Evolutionary conservation across 2,797 vertebrate genomes (phyloP).

Genomic region (Ctenopoma multispine): DNA sequence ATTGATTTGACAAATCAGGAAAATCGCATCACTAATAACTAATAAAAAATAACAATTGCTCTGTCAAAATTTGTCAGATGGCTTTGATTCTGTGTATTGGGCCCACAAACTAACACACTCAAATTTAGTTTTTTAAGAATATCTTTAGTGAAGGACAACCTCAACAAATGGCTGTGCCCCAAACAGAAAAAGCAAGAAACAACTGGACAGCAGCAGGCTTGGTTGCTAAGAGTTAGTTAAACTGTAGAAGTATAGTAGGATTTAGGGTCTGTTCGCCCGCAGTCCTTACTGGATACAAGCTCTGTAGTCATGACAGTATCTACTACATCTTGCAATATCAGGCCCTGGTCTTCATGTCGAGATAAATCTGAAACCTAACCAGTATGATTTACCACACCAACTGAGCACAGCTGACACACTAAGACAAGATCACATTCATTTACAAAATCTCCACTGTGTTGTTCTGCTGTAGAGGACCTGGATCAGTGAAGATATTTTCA

Average conservation of each 20-base stretch:
- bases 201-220: slow-evolving; percentile 15
- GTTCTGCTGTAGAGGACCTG: not conserved
- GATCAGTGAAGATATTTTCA: slow-evolving; percentile 18
- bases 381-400: slow-evolving; percentile 20
- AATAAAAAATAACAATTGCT: not conserved
- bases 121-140: not conserved
- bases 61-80: too few relatives aligned
- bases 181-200: not conserved
- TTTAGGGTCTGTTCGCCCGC: slow-evolving; percentile 7
- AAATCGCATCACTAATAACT: not conserved
- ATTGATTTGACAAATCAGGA: not conserved
- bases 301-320: slow-evolving; percentile 1
- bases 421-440: slow-evolving; percentile 16
- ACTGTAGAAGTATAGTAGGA: slow-evolving; percentile 1
- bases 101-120: not conserved
- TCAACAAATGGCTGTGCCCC: too few relatives aligned
- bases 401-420: slow-evolving; percentile 23
- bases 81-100: not conserved
- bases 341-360: not conserved
- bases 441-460: not conserved
- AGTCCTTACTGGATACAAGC: slow-evolving; percentile 1
- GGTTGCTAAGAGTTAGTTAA: slow-evolving; percentile 7
- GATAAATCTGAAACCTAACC: slow-evolving; percentile 28
- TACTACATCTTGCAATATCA: slow-evolving; percentile 21
- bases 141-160: too few relatives aligned